Evolutionary conservation across 2,113 vertebrate species (phyloP).

Genomic region (Haplochromis burtoni): DNA sequence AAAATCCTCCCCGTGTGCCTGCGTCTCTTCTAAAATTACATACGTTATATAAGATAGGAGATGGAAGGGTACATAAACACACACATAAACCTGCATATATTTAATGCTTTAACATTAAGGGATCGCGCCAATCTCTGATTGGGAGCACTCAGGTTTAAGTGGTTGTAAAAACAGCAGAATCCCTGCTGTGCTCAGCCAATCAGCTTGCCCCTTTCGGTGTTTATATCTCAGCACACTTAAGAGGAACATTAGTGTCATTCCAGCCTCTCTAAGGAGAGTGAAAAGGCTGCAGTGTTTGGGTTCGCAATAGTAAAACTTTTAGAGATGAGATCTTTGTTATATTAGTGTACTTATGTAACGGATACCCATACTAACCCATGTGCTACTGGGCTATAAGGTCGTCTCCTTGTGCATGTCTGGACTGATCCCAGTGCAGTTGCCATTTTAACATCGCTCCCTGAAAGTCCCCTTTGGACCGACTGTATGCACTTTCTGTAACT

Average conservation of each 20-base stretch:
- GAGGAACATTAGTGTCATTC: neutral
- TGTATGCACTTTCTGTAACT: accelerated
- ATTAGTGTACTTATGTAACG: neutral
- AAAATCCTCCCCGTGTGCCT: neutral
- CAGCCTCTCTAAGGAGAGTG: neutral
- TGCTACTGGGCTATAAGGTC: neutral
- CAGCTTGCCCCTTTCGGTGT: neutral
- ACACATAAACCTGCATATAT: neutral
- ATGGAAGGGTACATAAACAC: neutral
- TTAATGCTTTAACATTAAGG: neutral
- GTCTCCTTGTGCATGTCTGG: neutral
- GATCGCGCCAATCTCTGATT: conserved; percentile 13
- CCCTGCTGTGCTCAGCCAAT: conserved; percentile 33
- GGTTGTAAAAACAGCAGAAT: conserved; percentile 11
- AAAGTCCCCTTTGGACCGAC: accelerated
- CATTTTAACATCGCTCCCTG: neutral
- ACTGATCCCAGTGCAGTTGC: neutral
- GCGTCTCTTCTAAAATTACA: neutral
- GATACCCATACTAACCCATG: neutral
- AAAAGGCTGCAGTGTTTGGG: neutral
- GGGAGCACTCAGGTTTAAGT: neutral
- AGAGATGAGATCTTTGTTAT: neutral
- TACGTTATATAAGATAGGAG: neutral
- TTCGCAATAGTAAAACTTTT: neutral
- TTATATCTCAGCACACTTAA: neutral